phyloP scores from a whole-genome alignment of 1,140 invertebrate genomes.

The Nephotettix cincticeps region DNA sequence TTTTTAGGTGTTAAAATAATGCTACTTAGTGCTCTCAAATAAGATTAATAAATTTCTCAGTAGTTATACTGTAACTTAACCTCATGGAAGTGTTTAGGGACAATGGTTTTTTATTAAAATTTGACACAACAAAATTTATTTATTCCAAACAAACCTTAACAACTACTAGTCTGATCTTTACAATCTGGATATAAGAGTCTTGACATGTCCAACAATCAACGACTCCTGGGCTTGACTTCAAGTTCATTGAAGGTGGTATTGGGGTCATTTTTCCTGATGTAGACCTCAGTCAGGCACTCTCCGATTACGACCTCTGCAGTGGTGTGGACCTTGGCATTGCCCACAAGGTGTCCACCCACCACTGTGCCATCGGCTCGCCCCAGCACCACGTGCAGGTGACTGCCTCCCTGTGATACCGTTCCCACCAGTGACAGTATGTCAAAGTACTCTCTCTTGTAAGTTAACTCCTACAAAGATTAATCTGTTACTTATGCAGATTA shows the following conservation, averaged over 20 bases:
- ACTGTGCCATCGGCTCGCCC: constrained; percentile 46
- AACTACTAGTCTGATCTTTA: too few species aligned
- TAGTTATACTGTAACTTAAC: too few species aligned
- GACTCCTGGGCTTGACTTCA: constrained; percentile 34
- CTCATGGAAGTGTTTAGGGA: too few species aligned
- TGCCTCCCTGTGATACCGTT: constrained; percentile 45
- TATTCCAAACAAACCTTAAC: too few species aligned
- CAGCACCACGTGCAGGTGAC: constrained; percentile 50
- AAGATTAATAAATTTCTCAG: too few species aligned
- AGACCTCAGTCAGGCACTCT: constrained; percentile 41
- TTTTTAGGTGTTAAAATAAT: too few species aligned
- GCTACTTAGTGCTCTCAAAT: too few species aligned
- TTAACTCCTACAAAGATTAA: neutral
- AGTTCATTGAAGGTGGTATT: constrained; percentile 48
- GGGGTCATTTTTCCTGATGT: constrained; percentile 43
- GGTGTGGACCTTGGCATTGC: constrained; percentile 48
- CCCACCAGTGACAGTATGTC: constrained; percentile 52
- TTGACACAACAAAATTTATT: too few species aligned
- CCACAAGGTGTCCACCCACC: constrained; percentile 51
- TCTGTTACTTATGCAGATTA: neutral
- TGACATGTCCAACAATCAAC: too few species aligned
- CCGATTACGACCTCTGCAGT: constrained; percentile 52
- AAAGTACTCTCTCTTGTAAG: constrained; percentile 40
- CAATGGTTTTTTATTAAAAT: too few species aligned
- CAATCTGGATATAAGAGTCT: too few species aligned